A percentile compares a stretch with the other conserved stretches of the same genome.
phyloP scores from a whole-genome alignment of 23 tunicate species.

The Phallusia fumigata region DNA sequence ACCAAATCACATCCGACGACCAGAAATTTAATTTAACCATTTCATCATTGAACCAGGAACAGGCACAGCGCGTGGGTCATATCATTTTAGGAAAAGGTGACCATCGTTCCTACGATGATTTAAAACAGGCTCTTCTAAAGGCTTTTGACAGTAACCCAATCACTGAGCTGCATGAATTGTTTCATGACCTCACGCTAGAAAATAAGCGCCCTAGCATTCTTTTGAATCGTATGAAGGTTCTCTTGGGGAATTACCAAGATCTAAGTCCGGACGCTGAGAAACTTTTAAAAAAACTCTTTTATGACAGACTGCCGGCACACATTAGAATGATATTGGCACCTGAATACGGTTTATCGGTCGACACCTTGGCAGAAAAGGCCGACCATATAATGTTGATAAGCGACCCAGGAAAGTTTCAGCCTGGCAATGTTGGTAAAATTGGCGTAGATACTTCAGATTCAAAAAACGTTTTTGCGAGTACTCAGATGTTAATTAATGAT shows the following conservation, averaged over 20 bases:
- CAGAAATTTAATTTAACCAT: not conserved
- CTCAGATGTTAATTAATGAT: not conserved
- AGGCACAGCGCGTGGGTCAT: not conserved
- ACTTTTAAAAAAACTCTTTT: not conserved
- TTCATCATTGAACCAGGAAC: not conserved
- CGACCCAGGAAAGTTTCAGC: not conserved
- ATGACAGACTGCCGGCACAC: not conserved
- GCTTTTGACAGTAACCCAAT: not conserved
- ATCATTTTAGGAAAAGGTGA: not conserved
- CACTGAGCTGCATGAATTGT: conserved; percentile 8
- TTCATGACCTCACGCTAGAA: not conserved
- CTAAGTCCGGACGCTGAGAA: not conserved
- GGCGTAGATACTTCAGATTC: not conserved
- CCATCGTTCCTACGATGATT: not conserved
- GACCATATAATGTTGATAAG: not conserved
- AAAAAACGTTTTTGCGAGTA: not conserved
- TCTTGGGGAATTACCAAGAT: not conserved
- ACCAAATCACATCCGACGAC: not conserved
- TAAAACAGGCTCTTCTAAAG: not conserved
- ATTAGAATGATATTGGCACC: not conserved
- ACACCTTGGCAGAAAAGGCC: not conserved
- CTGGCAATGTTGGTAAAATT: not conserved
- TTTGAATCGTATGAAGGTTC: not conserved
- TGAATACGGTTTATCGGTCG: not conserved
- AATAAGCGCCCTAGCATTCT: not conserved